Conservation (phyloP, 2,888 invertebrate species). For the Hydrotaea cyrtoneurina region DNA sequence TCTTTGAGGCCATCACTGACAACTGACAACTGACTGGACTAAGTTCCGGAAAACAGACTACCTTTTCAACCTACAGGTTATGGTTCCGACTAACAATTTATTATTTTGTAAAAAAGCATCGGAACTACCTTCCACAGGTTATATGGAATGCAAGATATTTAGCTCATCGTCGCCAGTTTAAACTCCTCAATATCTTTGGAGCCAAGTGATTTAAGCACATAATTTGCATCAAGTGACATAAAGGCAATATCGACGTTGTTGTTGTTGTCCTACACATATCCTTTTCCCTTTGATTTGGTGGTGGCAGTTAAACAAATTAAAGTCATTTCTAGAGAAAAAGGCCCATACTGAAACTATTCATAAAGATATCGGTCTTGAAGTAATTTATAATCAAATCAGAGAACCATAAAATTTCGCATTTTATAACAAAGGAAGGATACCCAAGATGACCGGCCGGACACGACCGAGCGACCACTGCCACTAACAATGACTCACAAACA, state of each 20-base stretch:
- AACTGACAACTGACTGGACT: too few species aligned
- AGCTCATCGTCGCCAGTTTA: too few species aligned
- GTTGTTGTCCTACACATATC: background rate
- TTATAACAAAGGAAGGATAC: conserved; percentile 34
- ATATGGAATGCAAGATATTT: too few species aligned
- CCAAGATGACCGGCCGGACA: background rate
- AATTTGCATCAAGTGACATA: background rate
- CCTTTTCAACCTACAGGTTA: too few species aligned
- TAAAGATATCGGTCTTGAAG: conserved; percentile 26
- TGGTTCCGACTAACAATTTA: too few species aligned
- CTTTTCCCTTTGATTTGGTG: background rate
- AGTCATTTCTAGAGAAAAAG: conserved; percentile 11
- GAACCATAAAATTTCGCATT: conserved; percentile 33
- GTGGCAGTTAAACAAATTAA: background rate
- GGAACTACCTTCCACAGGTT: too few species aligned
- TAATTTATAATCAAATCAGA: conserved; percentile 42
- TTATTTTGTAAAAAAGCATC: too few species aligned
- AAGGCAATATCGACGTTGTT: background rate
- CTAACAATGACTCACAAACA: conserved; percentile 57
- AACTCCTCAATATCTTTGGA: too few species aligned
- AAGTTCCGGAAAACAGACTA: too few species aligned
- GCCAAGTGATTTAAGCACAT: background rate
- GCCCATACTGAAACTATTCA: conserved; percentile 11
- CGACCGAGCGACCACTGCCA: too few species aligned
- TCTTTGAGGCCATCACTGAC: too few species aligned